A percentile compares a stretch with the other conserved stretches of the same genome.
Conservation (phyloP, 2,888 invertebrate species). For the Tenthredo notha region DNA sequence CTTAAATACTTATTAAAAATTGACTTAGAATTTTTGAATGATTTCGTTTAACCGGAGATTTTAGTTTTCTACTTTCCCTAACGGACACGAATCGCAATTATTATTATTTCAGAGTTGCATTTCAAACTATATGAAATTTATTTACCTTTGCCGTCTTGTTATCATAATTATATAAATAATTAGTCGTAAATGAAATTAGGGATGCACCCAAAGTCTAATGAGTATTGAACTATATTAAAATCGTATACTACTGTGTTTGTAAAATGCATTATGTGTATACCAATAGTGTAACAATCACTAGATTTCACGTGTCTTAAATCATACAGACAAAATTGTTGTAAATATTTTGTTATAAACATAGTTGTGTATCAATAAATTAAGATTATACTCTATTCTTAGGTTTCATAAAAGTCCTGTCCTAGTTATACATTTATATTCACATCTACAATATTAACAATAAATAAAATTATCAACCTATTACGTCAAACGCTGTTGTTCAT, state of each 20-base stretch:
- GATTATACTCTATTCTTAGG: background rate
- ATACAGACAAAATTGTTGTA: slow-evolving; percentile 29
- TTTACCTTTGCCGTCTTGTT: background rate
- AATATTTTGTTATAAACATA: slow-evolving; percentile 38
- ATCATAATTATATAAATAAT: background rate
- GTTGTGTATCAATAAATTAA: slow-evolving; percentile 26
- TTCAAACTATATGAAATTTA: background rate
- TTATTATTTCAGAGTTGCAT: background rate
- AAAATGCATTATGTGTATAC: background rate
- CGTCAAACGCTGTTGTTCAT: background rate
- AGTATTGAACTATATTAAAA: background rate
- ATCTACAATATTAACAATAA: slow-evolving; percentile 27
- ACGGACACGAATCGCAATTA: background rate
- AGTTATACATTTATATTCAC: slow-evolving; percentile 31
- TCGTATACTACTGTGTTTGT: slow-evolving; percentile 8
- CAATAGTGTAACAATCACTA: slow-evolving; percentile 12
- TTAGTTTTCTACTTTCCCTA: background rate
- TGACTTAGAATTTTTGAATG: background rate
- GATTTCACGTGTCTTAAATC: slow-evolving; percentile 19
- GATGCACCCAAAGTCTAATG: background rate
- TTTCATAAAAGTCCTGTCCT: slow-evolving; percentile 10
- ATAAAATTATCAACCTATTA: background rate
- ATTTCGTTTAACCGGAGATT: background rate
- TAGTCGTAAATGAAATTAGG: background rate
- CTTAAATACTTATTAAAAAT: background rate